Conservation (phyloP, 2,113 vertebrate genomes). For the Fulmarus glacialis region DNA sequence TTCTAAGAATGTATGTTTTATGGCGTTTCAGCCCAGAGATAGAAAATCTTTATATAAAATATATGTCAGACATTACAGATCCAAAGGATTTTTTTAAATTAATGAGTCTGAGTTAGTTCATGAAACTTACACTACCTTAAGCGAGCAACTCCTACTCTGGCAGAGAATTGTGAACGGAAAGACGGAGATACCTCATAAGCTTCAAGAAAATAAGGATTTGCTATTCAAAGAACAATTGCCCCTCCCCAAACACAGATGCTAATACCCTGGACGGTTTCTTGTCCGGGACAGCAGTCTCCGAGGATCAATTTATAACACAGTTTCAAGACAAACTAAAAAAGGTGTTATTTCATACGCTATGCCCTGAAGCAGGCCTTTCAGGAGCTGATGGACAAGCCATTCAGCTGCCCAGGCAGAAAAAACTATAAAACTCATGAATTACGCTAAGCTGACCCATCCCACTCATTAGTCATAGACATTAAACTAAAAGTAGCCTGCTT, state of each 20-base stretch:
- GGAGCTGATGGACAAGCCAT: not conserved
- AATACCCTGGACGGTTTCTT: not conserved
- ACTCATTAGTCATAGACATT: not conserved
- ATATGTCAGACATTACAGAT: not conserved
- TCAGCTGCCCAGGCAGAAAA: not conserved
- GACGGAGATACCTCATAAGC: not conserved
- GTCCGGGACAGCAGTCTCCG: not conserved
- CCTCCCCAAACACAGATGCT: not conserved
- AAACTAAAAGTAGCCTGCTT: not conserved
- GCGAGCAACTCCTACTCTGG: not conserved
- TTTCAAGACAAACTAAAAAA: not conserved
- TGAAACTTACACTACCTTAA: not conserved
- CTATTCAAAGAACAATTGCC: not conserved
- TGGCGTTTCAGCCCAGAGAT: not conserved
- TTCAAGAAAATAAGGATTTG: not conserved
- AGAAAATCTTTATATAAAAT: not conserved
- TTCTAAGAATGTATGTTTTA: not conserved
- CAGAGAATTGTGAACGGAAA: not conserved
- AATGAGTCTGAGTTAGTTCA: not conserved
- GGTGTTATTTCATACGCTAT: not conserved
- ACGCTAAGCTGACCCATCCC: not conserved
- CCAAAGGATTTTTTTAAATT: not conserved
- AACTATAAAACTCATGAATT: not conserved
- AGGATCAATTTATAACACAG: not conserved
- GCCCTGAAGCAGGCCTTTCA: not conserved